Evolutionary conservation across 2,113 vertebrate species (phyloP), one percentile per base, ranked within the genome.

Genomic region (Phalacrocorax pelagicus): DNA sequence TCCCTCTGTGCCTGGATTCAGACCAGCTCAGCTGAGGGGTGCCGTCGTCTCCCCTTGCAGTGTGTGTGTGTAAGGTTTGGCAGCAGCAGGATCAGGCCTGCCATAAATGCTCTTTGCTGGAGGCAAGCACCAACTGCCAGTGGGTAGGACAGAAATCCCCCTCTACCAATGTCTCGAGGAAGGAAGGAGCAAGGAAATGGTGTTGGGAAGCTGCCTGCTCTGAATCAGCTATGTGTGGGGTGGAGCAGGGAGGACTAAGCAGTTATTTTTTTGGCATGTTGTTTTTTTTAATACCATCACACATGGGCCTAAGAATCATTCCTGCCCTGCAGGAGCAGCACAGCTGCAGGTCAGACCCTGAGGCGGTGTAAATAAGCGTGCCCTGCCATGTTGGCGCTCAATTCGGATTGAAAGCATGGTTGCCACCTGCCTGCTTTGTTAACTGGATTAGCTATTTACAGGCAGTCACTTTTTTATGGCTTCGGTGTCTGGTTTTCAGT

Each of bases 401-500:
- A 4, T 63, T 13, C 7, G 12, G 51, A 12, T 20, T 2, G 6
- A 30, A 58, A 71, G 47, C 10, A 1, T 36, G 58, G 54, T 40
- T 94, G 69, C 89, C 93, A 92, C 95, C 94, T 46, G 82, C 93
- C 75, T 90, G n/a, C 74, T 79, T 82, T 77, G 2, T 38, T 90
- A 95, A 92, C 93, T 83, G 63, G 69, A 69, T 97, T 92, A 96
- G 90, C 94, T 88, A 86, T 51, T 84, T 70, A 19, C 73, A 88
- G 84, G 94, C 94, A 32, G 63, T 72, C 23, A 11, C 91, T 88
- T 79, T 97, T 97, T 97, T 87, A 95, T 81, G 78, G 93, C 81
- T 71, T 62, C 9, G 3, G 40, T 94, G 97, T 97, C 98, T 98
- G 96, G 91, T 65, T 98, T 97, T 97, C 66, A 75, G 58, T 81